A percentile compares a stretch with the other conserved stretches of the same genome.
Evolutionary conservation across 2,113 vertebrate species (phyloP).

Genomic region (Eretmodus cyanostictus): DNA sequence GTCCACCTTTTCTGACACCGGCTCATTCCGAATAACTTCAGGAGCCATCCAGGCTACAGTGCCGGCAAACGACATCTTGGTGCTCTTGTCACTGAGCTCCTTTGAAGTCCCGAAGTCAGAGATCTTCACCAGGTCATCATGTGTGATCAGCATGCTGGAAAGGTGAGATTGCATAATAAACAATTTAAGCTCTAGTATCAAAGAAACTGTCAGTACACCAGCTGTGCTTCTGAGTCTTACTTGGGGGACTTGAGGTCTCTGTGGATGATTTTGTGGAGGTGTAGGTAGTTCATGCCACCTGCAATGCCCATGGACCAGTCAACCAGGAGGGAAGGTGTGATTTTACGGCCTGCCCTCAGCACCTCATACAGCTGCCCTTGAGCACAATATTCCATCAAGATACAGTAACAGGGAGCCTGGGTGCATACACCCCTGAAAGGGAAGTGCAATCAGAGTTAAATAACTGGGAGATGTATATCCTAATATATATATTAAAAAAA

Average conservation of each 20-base stretch:
- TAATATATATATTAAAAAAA: neutral
- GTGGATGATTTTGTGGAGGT: constrained; percentile 99
- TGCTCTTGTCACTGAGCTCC: constrained; percentile 97
- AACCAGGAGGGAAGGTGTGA: constrained; percentile 89
- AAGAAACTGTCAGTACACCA: neutral
- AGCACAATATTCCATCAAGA: constrained; percentile 98
- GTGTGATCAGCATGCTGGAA: constrained; percentile 94
- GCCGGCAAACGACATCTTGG: constrained; percentile 98
- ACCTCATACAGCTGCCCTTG: constrained; percentile 98
- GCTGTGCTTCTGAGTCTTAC: constrained; percentile 51
- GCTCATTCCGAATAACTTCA: constrained; percentile 95
- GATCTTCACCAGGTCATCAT: constrained; percentile 98
- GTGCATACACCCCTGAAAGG: constrained; percentile 90
- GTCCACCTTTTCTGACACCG: constrained; percentile 97
- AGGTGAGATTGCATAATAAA: neutral
- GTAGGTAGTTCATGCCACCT: constrained; percentile 98
- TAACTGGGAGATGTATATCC: neutral
- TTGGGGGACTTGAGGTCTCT: constrained; percentile 97
- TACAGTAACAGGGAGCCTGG: constrained; percentile 97
- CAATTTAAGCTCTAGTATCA: neutral
- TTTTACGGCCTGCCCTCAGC: constrained; percentile 88
- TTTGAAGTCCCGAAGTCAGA: constrained; percentile 98
- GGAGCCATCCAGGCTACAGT: constrained; percentile 99
- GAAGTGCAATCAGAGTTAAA: neutral
- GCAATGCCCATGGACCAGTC: constrained; percentile 99